Conservation (phyloP, 2,113 vertebrate genomes). For the Jaculus jaculus region DNA sequence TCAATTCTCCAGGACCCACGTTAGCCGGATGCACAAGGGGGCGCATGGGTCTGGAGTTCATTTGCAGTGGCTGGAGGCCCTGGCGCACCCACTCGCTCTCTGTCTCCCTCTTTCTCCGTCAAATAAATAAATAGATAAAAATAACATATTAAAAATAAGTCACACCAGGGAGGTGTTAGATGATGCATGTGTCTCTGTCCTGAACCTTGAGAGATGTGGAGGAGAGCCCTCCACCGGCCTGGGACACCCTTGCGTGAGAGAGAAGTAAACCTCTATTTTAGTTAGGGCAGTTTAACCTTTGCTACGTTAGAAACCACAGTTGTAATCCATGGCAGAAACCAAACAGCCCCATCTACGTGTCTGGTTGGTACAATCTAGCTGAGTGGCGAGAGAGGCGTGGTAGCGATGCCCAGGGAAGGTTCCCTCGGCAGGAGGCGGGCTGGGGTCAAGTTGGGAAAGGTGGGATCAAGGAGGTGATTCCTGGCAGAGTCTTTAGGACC, state of each 20-base stretch:
- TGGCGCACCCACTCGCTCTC: too few relatives aligned
- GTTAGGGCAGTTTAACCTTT: neutral
- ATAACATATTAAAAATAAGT: too few relatives aligned
- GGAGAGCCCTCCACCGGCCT: neutral
- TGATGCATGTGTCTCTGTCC: neutral
- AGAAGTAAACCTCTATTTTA: neutral
- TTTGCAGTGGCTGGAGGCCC: too few relatives aligned
- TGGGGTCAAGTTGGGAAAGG: neutral
- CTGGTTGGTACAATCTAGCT: neutral
- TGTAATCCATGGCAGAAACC: neutral
- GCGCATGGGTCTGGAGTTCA: too few relatives aligned
- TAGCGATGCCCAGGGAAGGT: neutral
- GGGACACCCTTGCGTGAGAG: neutral
- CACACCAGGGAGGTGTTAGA: too few relatives aligned
- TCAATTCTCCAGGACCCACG: too few relatives aligned
- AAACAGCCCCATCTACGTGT: neutral
- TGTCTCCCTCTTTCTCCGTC: too few relatives aligned
- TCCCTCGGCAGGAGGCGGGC: constrained; percentile 29
- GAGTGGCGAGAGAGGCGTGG: neutral
- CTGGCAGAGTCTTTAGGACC: neutral
- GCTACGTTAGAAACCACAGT: neutral
- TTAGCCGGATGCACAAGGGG: too few relatives aligned
- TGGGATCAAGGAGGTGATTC: neutral
- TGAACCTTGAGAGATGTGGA: neutral
- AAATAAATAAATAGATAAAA: too few relatives aligned